Base-by-base conservation (phyloP, 2,888 invertebrate species). In the Penaeus monodon region DNA sequence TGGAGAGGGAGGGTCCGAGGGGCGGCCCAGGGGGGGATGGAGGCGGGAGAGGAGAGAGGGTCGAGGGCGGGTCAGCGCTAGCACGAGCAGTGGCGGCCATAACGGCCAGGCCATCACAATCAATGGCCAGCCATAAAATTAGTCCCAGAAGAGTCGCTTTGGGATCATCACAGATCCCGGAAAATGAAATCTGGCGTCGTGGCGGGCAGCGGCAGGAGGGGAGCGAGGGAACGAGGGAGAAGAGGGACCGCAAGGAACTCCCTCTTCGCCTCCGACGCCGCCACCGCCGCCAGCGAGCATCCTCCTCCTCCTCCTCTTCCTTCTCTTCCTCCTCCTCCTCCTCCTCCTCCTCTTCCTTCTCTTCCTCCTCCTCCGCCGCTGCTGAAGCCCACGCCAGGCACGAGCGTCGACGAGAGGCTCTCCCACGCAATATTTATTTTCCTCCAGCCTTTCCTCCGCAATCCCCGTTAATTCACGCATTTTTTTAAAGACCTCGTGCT, bases 71-170 rank as follows among this genome's bases (percentile, higher is more conserved):
- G 49, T 44, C 57, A 57, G 17, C 77, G 38, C n/a, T 22, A 57
- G 2, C 17, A 38, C 14, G 20, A 63, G 79, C 57, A 63, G 70
- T 14, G 68, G 24, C 63, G 7, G 63, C 77, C 82, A 78, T 70
- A 78, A 64, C 84, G 49, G 49, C 78, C 86, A 64, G 73, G 65
- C 85, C 89, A 83, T 89, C 89, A 89, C 87, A 89, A 87, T 89
- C 89, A 89, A 89, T 89, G 89, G 73, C 73, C 65, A 77, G 77
- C 89, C 79, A 87, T 89, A 87, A 89, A 89, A 89, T 89, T 89
- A 87, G 87, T 89, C 84, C 81, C 73, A 64, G 70, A 88, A 80
- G 87, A 76, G 84, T 80, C 87, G 84, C 87, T 38, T 33, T 80
- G 87, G 87, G 87, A 85, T 85, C 85, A 85, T 85, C 85, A 68